These are phyloP conservation scores for Cyclopterus lumpus DNA, from an alignment of 2,797 vertebrate species.

Conservation along the genomic window DNA sequence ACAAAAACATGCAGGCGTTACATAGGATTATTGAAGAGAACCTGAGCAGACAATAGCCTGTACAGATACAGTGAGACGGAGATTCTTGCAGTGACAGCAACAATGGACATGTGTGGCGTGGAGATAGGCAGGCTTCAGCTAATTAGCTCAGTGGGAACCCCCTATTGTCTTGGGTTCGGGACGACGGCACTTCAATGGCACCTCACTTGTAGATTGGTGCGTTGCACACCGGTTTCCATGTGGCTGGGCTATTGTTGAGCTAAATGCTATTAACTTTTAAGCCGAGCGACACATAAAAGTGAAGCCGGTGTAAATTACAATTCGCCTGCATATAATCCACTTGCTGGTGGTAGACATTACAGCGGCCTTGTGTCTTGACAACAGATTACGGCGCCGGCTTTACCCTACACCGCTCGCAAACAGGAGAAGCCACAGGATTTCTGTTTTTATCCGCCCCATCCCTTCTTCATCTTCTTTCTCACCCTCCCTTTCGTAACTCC, in stretches of 20 bases:
- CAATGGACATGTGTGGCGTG: constrained; percentile 83
- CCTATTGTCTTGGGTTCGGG: constrained; percentile 77
- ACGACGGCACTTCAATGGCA: constrained; percentile 70
- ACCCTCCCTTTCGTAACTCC: constrained; percentile 60
- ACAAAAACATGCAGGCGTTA: constrained; percentile 82
- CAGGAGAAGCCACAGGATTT: constrained; percentile 81
- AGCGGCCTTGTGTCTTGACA: constrained; percentile 86
- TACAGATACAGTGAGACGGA: constrained; percentile 71
- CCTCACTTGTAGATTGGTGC: constrained; percentile 85
- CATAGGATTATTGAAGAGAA: constrained; percentile 84
- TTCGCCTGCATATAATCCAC: constrained; percentile 86
- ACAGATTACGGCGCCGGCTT: constrained; percentile 84
- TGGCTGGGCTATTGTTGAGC: constrained; percentile 82
- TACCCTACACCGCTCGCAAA: constrained; percentile 74
- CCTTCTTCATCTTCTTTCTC: constrained; percentile 73
- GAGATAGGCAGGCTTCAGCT: constrained; percentile 85
- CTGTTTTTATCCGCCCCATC: constrained; percentile 71
- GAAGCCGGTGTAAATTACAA: constrained; percentile 87
- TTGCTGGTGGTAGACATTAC: constrained; percentile 87
- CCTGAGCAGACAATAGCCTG: constrained; percentile 77
- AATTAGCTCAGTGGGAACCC: constrained; percentile 84
- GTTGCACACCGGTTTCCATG: constrained; percentile 76
- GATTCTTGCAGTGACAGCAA: constrained; percentile 77
- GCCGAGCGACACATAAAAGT: constrained; percentile 84
- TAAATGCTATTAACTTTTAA: constrained; percentile 88